Evolutionary conservation across 2,888 invertebrate genomes (phyloP), one percentile per base, ranked within the genome.

Genomic region (Strigamia maritima): DNA sequence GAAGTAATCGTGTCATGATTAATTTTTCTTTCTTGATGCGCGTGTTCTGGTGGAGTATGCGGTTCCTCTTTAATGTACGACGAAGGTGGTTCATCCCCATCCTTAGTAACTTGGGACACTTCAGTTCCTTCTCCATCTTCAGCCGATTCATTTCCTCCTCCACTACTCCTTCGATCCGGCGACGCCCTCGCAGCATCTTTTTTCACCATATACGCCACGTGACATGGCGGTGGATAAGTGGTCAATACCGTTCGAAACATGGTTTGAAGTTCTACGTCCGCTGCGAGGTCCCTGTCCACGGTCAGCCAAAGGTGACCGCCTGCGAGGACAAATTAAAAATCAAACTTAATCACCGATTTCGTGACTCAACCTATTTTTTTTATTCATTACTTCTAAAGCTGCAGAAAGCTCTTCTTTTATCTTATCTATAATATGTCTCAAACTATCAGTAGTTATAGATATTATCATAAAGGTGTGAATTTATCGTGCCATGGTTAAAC

Each of bases 261-360:
- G 70, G 70, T 24, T 24, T 24, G 28, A 14, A 78, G 24, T 38
- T 78, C 78, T 22, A 24, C 24, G 24, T 78, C 78, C 16, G 78
- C 19, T 24, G 65, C 78, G 12, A 78, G 28, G 38, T 65, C 65
- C 31, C 24, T 22, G 70, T 78, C 78, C 12, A 78, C 78, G 31
- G 78, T 78, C 19, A 78, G 24, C 78, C 78, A 78, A 65, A 78
- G 38, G 22, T 78, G 78, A 31, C 70, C 70, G 16, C 70, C 78
- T 78, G 24, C 22, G 14, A 35, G 4, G 22, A 76, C 19, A 19
- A 40, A 35, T 26, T 22, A 24, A 26, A 26, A 74, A 74, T 14
- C 26, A 2, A 24, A 54, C n/a, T 74, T 74, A 35, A 74, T 74
- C 75, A n/a, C 26, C 75, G 35, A 16, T 74, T 19, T 8, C 7